Conservation (phyloP, 2,113 vertebrate species). For the Dasyurus viverrinus region DNA sequence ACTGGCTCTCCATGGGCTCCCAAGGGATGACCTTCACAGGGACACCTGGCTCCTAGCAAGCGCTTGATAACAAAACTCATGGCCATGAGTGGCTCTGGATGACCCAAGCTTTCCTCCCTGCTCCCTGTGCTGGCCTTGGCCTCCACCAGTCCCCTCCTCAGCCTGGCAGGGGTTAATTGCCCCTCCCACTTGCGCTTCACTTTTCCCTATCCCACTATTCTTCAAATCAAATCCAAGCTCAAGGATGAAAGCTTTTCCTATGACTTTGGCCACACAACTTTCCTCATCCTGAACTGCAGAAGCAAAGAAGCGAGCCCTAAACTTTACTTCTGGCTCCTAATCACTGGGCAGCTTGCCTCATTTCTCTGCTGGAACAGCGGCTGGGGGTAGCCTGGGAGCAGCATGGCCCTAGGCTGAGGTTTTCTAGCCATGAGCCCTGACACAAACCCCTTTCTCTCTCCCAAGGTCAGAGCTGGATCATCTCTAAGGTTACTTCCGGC, state of each 20-base stretch:
- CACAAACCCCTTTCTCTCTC: background rate
- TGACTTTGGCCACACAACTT: background rate
- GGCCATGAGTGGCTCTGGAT: background rate
- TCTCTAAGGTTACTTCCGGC: background rate
- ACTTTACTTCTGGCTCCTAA: background rate
- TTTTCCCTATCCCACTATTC: background rate
- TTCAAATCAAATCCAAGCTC: background rate
- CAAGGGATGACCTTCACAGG: background rate
- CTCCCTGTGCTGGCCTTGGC: too few species aligned
- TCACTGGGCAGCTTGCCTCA: background rate
- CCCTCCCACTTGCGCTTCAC: background rate
- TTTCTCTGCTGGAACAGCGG: background rate
- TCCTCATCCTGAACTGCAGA: background rate
- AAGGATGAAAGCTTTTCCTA: background rate
- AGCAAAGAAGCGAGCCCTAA: background rate
- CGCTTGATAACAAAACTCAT: background rate
- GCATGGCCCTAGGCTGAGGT: fast-evolving
- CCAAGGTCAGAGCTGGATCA: background rate
- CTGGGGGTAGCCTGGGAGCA: background rate
- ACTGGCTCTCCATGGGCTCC: background rate
- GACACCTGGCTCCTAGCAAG: background rate
- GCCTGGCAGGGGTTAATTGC: too few species aligned
- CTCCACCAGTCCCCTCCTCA: too few species aligned
- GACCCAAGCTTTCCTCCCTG: background rate
- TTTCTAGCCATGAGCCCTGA: too few species aligned